Conservation (phyloP, 2,113 vertebrate genomes). For the Psilopsiagon aurifrons region DNA sequence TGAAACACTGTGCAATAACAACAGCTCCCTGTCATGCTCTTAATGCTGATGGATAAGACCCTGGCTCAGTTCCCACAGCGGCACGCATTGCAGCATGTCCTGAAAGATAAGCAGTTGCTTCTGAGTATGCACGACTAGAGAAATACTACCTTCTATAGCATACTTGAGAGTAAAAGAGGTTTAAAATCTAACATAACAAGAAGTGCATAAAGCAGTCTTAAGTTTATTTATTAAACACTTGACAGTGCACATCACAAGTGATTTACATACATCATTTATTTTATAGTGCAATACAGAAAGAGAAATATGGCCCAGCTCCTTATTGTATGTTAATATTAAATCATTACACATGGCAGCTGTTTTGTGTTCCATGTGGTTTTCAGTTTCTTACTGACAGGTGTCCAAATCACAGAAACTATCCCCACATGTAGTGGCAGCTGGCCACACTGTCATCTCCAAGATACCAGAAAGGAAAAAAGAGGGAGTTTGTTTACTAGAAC, state of each 20-base stretch:
- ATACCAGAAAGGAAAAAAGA: background rate
- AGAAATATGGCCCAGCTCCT: background rate
- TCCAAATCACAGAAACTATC: slow-evolving; percentile 51
- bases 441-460: slow-evolving; percentile 15
- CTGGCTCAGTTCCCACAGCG: background rate
- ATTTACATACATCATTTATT: background rate
- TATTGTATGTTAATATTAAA: slow-evolving; percentile 58
- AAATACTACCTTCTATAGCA: background rate
- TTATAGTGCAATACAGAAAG: background rate
- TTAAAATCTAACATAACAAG: background rate
- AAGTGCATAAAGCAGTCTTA: background rate
- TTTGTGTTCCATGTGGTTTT: slow-evolving; percentile 40
- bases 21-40: background rate
- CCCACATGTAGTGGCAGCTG: slow-evolving; percentile 50
- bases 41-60: background rate
- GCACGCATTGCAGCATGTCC: background rate
- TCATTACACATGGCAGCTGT: slow-evolving; percentile 41
- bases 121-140: background rate
- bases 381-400: slow-evolving; percentile 64
- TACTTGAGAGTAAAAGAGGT: background rate
- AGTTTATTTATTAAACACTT: background rate
- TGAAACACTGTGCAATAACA: background rate
- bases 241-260: background rate
- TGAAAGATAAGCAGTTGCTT: background rate
- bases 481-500: background rate